Base-by-base conservation (phyloP, 2,888 invertebrate genomes). In the Clostera curtula region DNA sequence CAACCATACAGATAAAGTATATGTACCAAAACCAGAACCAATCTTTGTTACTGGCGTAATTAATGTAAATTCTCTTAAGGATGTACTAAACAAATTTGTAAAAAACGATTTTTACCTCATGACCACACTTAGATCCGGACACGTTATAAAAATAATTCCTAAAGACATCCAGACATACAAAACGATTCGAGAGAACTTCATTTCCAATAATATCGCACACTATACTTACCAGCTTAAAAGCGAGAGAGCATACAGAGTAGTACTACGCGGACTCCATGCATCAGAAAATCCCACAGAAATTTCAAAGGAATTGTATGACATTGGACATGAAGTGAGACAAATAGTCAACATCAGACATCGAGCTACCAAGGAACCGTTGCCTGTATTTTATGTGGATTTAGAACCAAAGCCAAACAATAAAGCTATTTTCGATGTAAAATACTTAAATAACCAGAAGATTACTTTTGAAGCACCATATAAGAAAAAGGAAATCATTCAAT, bases 401-500 rank as follows among this genome's bases (percentile, higher is more conserved):
- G 14, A 23, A 14, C 13, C 7, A n/a, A 23, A 14, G 8, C 2
- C 7, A 4, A 14, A 24, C 4, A 17, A 17, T 3, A 17, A 16
- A 16, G 12, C 10, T 17, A 16, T 30, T 2, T 34, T 30, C 17
- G 26, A 31, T 5, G 19, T 31, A 6, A 35, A 33, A 14, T 4
- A 27, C 3, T 5, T 29, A 6, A 27, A 27, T 16, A 13, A 29
- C 15, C 18, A 29, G 15, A 36, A 29, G 26, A 16, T 42, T 9
- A 25, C 29, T 8, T 19, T 46, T 11, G 45, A 50, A 37, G 36
- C 40, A 5, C 43, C 45, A 9, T 36, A 42, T 14, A 45, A 43
- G 16, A 42, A 40, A 26, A 29, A 31, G 14, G 37, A 34, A 23
- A 29, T 43, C 2, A 7, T 45, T 0, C 46, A 47, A 43, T n/a